Evolutionary conservation across 2,113 vertebrate genomes (phyloP).

Genomic region (Hemiscyllium ocellatum): DNA sequence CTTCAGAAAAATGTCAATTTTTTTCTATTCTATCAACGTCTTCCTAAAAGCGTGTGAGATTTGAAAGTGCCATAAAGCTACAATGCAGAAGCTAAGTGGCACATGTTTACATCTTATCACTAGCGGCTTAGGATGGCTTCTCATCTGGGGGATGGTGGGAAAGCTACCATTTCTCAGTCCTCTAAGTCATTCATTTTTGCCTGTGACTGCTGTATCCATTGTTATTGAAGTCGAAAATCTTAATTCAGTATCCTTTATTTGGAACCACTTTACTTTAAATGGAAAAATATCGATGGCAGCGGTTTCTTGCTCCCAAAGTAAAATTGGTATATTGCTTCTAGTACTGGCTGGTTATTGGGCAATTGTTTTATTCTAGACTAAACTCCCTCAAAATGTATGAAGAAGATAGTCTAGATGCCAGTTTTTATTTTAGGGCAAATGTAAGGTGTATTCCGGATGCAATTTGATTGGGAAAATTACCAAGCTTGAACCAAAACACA

Average conservation of each 20-base stretch:
- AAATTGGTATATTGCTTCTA: background rate
- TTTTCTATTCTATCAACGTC: background rate
- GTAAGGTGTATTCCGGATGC: too few relatives aligned
- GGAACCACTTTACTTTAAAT: background rate
- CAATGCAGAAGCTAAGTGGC: background rate
- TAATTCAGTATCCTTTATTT: background rate
- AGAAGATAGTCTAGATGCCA: too few relatives aligned
- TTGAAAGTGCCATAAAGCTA: background rate
- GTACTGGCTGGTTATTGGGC: background rate
- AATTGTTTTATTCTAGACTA: background rate
- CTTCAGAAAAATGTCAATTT: background rate
- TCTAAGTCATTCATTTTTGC: background rate
- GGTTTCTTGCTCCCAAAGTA: background rate
- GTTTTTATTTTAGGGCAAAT: too few relatives aligned
- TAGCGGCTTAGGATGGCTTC: background rate
- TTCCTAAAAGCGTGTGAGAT: background rate
- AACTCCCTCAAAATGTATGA: too few relatives aligned
- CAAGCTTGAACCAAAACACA: too few relatives aligned
- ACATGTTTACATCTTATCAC: background rate
- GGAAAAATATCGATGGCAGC: background rate
- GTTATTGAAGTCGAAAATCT: background rate
- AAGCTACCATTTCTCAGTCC: background rate
- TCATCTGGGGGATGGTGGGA: too few relatives aligned
- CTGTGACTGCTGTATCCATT: background rate
- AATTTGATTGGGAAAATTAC: too few relatives aligned